Base-by-base conservation (phyloP, 2,888 invertebrate genomes). In the Drosophila algonquin region DNA sequence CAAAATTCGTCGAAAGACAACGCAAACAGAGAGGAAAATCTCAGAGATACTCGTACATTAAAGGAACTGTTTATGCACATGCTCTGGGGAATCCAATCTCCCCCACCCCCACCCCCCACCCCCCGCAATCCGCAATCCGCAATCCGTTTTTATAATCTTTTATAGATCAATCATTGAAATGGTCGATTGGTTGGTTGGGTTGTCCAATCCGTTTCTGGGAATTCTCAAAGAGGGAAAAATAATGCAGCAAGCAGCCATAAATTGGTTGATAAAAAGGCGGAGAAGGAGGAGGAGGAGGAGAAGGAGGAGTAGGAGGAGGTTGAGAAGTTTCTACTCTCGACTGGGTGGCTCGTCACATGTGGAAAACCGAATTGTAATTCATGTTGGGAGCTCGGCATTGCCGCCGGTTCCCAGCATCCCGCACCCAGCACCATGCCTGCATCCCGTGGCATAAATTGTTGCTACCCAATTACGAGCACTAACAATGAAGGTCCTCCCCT, bases 391-490 rank as follows among this genome's bases (percentile, higher is more conserved):
- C 45, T 55, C 45, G 14, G 14, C 61, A 35, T 51, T 50, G 32
- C 32, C 32, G 10, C 32, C 10, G 32, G 32, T 32, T 8, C 9
- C 10, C 24, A 5, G 24, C 24, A 30, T 27, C 35, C 63, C 3
- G 46, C 56, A 30, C 14, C 51, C 8, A 1, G 35, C 46, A 21
- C 27, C 50, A 32, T 48, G 16, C 27, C 45, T 53, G 46, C 53
- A 32, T n/a, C 16, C 60, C 74, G 72, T 71, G 75, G 89, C 87
- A 89, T 86, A 87, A 86, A 89, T 84, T 87, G 85, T 80, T 86
- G 85, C 89, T 86, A 80, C 85, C 89, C 85, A 86, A 86, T 86
- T 86, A 87, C 87, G 81, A 77, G 73, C 76, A 78, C 85, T 84
- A 89, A 89, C 85, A 86, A 89, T 84, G 84, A 56, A 55, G 62